A percentile compares a stretch with the other conserved stretches of the same genome.
Evolutionary conservation across 1,140 invertebrate genomes (phyloP).

Genomic region (Aporrectodea caliginosa): DNA sequence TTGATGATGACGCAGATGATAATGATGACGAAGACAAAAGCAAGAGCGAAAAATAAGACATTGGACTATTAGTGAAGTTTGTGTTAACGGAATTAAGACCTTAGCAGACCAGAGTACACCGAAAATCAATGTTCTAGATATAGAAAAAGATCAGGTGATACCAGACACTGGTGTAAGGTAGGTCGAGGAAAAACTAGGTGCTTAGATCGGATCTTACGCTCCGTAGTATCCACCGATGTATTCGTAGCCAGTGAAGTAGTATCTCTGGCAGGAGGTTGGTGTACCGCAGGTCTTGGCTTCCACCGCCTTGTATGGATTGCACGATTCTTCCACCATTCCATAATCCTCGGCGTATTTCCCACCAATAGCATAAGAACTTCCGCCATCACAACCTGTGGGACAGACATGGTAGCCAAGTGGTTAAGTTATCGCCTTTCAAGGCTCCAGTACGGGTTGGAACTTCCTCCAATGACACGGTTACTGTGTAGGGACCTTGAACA

Average conservation of each 20-base stretch:
- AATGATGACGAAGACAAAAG: constrained; percentile 3
- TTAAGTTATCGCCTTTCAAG: too few relatives aligned
- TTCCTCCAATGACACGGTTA: too few relatives aligned
- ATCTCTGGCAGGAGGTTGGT: constrained; percentile 45
- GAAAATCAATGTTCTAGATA: too few relatives aligned
- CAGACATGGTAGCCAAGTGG: too few relatives aligned
- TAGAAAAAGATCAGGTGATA: too few relatives aligned
- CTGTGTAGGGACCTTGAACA: too few relatives aligned
- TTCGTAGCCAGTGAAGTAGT: constrained; percentile 57
- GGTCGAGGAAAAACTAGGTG: background rate
- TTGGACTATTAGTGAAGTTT: too few relatives aligned
- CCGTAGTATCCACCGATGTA: constrained; percentile 60
- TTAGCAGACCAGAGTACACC: background rate
- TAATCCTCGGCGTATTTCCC: constrained; percentile 60
- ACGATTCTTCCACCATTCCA: constrained; percentile 57
- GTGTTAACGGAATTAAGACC: constrained; percentile 7
- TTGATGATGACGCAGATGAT: background rate
- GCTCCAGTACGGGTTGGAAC: too few relatives aligned
- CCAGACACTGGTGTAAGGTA: too few relatives aligned
- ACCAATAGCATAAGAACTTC: constrained; percentile 60
- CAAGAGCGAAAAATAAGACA: background rate
- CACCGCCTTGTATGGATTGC: constrained; percentile 56
- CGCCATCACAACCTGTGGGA: constrained; percentile 58
- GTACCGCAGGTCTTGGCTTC: constrained; percentile 47
- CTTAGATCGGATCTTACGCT: constrained; percentile 39